Base-by-base conservation (phyloP, 2,797 vertebrate genomes). In the Schizopygopsis pylzovi region DNA sequence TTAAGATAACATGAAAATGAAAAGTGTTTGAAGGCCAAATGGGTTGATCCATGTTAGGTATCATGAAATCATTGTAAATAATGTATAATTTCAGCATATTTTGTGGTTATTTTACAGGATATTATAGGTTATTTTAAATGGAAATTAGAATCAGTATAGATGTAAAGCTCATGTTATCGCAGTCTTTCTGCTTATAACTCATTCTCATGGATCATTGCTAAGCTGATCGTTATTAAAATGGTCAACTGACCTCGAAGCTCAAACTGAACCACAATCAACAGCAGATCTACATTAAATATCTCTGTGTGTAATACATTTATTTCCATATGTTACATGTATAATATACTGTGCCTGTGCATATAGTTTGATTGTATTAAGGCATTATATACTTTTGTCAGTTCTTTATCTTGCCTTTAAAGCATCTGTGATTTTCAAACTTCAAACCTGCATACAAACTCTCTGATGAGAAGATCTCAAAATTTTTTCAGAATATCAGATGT, bases 151-250 rank as follows among this genome's bases (percentile, higher is more conserved):
- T 22, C 39, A 49, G 41, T 22, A 80, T 43, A 68, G 79, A 81
- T 67, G 18, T 70, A 61, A 43, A 79, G 59, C 39, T 79, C 33
- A 8, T 63, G n/a, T 4, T 45, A 45, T 18, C 45, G 41, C 56
- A 79, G 39, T 45, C 13, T 39, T 59, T 39, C 37, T 78, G 56
- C 77, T 79, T 33, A 81, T 52, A 54, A 33, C 28, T 33, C 2
- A 11, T 6, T 28, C 12, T 39, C 22, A 4, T 49, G 16, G 79
- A 67, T 80, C 18, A 80, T 67, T 81, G 54, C 28, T 81, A 52
- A 81, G 63, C 47, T 25, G 45, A 54, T 70, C 79, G 54, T 68
- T 67, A 22, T 52, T 81, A 80, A 52, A 67, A 68, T 49, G 2
- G 52, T 68, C 43, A 47, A 33, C 79, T 68, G 79, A 81, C 61